Conservation (phyloP, 2,888 invertebrate genomes). For the Meandrusa payeni region DNA sequence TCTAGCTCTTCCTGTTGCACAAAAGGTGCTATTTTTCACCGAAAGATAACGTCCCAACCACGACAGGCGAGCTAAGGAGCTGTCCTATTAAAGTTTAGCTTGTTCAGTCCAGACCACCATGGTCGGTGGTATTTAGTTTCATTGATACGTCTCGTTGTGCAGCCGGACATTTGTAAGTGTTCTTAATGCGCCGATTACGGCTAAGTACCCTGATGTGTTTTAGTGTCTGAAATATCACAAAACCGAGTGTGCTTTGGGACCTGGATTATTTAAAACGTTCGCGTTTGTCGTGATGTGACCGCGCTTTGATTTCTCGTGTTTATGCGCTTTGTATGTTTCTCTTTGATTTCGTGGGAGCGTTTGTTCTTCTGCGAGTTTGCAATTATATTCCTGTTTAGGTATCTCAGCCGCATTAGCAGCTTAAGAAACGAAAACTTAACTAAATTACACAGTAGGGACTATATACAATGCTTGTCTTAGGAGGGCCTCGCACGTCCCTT, state of each 20-base stretch:
- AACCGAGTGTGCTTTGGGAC: slow-evolving; percentile 11
- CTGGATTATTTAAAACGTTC: slow-evolving; percentile 8
- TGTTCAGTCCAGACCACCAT: slow-evolving; percentile 63
- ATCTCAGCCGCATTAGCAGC: too few species aligned
- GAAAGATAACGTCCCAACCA: slow-evolving; percentile 59
- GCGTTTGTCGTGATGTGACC: slow-evolving; percentile 15
- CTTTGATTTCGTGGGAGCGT: slow-evolving; percentile 1
- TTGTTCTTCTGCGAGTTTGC: too few species aligned
- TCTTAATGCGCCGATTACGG: slow-evolving; percentile 48
- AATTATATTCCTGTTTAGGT: too few species aligned
- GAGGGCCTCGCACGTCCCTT: too few species aligned
- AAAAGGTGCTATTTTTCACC: slow-evolving; percentile 73
- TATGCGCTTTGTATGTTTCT: not conserved
- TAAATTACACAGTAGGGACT: too few species aligned
- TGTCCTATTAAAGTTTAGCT: slow-evolving; percentile 69
- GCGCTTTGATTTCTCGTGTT: slow-evolving; percentile 13
- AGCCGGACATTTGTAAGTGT: slow-evolving; percentile 64
- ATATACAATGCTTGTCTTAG: too few species aligned
- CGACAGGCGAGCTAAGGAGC: slow-evolving; percentile 65
- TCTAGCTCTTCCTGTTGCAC: slow-evolving; percentile 44
- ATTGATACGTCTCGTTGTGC: slow-evolving; percentile 56
- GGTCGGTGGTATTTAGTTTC: slow-evolving; percentile 54
- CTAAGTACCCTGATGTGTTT: slow-evolving; percentile 25
- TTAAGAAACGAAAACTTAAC: too few species aligned
- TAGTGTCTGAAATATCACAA: slow-evolving; percentile 18